Percentiles rank a stretch among this genome's conserved stretches.
phyloP scores from a whole-genome alignment of 2,113 vertebrate species.

The Desmodus rotundus region DNA sequence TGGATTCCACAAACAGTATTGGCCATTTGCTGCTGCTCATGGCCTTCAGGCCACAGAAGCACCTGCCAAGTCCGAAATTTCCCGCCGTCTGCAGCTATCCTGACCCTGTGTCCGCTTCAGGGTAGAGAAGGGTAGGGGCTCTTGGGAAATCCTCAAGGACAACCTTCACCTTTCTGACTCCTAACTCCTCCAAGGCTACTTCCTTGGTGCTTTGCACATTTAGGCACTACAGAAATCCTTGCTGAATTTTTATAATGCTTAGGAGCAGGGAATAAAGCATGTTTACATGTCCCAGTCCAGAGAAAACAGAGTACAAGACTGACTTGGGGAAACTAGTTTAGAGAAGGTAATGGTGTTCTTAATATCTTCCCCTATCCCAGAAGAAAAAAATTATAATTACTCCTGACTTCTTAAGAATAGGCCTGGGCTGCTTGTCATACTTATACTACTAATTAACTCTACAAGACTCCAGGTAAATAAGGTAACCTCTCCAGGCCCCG shows the following conservation, averaged over 20 bases:
- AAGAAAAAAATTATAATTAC: not conserved
- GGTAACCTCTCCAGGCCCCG: not conserved
- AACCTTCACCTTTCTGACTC: not conserved
- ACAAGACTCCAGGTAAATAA: not conserved
- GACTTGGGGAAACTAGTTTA: not conserved
- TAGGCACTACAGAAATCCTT: not conserved
- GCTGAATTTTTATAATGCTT: not conserved
- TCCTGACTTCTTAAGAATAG: not conserved
- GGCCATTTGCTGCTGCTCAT: not conserved
- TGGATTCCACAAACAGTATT: not conserved
- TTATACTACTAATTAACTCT: not conserved
- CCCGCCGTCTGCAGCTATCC: not conserved
- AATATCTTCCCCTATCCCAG: not conserved
- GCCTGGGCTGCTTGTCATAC: not conserved
- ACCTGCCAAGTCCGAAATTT: not conserved
- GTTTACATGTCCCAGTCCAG: not conserved
- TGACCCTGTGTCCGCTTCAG: not conserved
- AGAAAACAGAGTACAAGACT: not conserved
- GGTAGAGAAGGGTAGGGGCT: not conserved
- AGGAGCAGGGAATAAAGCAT: not conserved
- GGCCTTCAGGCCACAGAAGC: not conserved
- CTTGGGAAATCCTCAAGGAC: not conserved
- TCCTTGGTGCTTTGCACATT: not conserved
- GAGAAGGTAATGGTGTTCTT: not conserved
- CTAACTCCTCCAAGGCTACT: not conserved